A percentile compares a stretch with the other conserved stretches of the same genome.
Conservation (phyloP, 2,888 invertebrate species). For the Eupithecia subfuscata region DNA sequence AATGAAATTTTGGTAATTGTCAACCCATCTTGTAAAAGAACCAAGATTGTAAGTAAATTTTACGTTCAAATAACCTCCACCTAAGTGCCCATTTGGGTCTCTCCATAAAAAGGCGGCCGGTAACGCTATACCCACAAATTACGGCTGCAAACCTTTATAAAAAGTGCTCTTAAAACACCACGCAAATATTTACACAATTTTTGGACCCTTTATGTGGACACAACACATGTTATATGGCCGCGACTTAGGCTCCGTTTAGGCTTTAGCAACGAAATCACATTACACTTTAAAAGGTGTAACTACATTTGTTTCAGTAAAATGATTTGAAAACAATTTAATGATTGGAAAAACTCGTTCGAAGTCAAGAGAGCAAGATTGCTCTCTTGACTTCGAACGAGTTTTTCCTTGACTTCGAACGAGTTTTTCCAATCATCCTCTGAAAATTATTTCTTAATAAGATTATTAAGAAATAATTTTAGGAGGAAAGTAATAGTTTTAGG, state of each 20-base stretch:
- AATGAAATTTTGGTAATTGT: neutral
- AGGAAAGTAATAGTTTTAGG: too few relatives aligned
- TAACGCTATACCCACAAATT: slow-evolving; percentile 7
- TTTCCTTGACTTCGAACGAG: too few relatives aligned
- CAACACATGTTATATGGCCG: neutral
- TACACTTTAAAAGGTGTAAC: neutral
- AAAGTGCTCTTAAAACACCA: neutral
- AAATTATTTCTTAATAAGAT: too few relatives aligned
- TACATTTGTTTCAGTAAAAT: too few relatives aligned
- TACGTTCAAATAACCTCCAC: neutral
- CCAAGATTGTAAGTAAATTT: neutral
- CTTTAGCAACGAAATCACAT: neutral
- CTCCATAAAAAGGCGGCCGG: slow-evolving; percentile 16
- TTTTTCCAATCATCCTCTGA: too few relatives aligned
- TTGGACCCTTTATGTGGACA: neutral
- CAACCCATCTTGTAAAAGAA: neutral
- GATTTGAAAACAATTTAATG: too few relatives aligned
- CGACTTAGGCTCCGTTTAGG: neutral
- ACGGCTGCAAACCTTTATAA: neutral
- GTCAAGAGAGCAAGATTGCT: too few relatives aligned
- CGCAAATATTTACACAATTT: slow-evolving; percentile 11
- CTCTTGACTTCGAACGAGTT: too few relatives aligned
- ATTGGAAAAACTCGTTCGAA: too few relatives aligned
- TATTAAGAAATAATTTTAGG: too few relatives aligned
- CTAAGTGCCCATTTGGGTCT: slow-evolving; percentile 1